These are phyloP conservation scores for Selene dorsalis DNA, from an alignment of 2,797 vertebrate genomes.

Conservation along the genomic window DNA sequence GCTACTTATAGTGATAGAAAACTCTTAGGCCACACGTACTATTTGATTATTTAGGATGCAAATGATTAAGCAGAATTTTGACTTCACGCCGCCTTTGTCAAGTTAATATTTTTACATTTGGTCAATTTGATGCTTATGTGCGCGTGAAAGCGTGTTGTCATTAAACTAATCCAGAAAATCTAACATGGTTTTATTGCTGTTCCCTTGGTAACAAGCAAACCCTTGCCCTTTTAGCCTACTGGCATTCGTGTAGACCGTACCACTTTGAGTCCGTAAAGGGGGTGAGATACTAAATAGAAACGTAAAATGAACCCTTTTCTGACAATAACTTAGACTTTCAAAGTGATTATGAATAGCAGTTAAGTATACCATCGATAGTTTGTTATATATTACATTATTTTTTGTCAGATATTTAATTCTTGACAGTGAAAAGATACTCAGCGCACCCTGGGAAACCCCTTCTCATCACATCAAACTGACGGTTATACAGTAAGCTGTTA, in stretches of 20 bases:
- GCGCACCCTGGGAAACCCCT: slow-evolving; percentile 34
- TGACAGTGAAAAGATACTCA: background rate
- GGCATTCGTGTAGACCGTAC: slow-evolving; percentile 81
- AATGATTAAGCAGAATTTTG: background rate
- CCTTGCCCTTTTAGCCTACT: slow-evolving; percentile 84
- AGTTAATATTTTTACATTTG: background rate
- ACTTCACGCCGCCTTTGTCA: background rate
- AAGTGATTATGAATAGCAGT: background rate
- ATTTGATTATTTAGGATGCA: background rate
- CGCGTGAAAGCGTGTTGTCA: slow-evolving; percentile 27
- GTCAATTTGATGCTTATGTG: slow-evolving; percentile 25
- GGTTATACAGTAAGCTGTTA: slow-evolving; percentile 85
- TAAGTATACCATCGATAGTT: accelerated
- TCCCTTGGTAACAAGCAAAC: slow-evolving; percentile 86
- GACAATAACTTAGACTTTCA: accelerated
- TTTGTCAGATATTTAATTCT: background rate
- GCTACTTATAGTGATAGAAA: background rate
- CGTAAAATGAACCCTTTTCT: background rate
- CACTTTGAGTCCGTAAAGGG: slow-evolving; percentile 57
- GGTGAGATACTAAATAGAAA: background rate
- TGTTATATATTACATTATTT: accelerated
- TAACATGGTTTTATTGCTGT: slow-evolving; percentile 79
- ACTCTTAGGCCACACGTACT: background rate
- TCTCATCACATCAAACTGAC: slow-evolving; percentile 55
- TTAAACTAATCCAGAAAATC: slow-evolving; percentile 59